Evolutionary conservation across 2,113 vertebrate genomes (phyloP).

Genomic region (Tychaedon coryphoeus): DNA sequence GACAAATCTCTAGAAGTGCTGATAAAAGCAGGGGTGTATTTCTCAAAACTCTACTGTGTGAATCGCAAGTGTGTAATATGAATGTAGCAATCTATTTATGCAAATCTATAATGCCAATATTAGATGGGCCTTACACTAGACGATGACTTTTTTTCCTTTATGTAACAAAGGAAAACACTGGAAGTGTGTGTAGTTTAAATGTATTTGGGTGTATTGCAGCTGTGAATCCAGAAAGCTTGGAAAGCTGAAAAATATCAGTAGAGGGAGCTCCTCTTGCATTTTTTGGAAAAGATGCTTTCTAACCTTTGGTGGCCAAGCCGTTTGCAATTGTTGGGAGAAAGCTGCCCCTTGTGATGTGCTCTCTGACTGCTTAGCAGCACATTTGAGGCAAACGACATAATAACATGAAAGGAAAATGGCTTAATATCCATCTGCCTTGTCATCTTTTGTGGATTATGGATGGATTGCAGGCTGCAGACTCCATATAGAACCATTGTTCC

Average conservation of each 20-base stretch:
- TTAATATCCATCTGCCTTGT: background rate
- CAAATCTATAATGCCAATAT: background rate
- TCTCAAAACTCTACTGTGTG: background rate
- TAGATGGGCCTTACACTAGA: background rate
- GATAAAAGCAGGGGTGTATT: background rate
- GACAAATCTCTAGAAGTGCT: background rate
- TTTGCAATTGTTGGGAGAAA: background rate
- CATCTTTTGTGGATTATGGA: background rate
- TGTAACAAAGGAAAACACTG: background rate
- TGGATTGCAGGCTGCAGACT: background rate
- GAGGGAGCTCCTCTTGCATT: constrained; percentile 59
- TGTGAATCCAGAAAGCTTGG: background rate
- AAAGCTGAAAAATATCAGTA: background rate
- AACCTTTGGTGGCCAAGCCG: background rate
- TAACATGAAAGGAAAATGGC: background rate
- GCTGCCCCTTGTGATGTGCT: background rate
- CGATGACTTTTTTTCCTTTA: background rate
- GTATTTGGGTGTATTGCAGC: background rate
- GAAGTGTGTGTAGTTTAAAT: background rate
- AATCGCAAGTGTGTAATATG: background rate
- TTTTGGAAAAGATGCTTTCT: background rate
- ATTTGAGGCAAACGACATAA: background rate
- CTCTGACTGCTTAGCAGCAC: background rate
- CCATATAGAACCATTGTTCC: background rate
- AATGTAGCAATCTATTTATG: background rate